Evolutionary conservation across 2,888 invertebrate species (phyloP).

Genomic region (Lithodes maja): DNA sequence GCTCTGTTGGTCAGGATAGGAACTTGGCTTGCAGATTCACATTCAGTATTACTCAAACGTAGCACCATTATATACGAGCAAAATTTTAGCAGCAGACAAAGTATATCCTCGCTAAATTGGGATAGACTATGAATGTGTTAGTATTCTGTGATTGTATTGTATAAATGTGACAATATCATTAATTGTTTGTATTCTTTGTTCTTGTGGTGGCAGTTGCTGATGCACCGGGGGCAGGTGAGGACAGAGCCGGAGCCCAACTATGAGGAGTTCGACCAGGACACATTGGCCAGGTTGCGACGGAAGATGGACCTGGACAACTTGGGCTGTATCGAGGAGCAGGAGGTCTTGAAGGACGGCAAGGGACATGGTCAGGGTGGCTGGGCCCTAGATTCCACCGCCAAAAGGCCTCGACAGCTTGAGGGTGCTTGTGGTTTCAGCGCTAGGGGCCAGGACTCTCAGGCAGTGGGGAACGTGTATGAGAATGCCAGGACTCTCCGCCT

Average conservation of each 20-base stretch:
- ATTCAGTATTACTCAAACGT: too few relatives aligned
- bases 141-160: too few relatives aligned
- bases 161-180: background rate
- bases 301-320: slow-evolving; percentile 27
- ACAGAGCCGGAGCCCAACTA: slow-evolving; percentile 30
- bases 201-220: background rate
- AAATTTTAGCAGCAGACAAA: too few relatives aligned
- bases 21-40: too few relatives aligned
- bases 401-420: background rate
- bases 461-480: background rate
- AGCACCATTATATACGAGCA: too few relatives aligned
- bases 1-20: too few relatives aligned
- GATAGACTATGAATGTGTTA: too few relatives aligned
- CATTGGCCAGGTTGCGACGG: slow-evolving; percentile 38
- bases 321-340: background rate
- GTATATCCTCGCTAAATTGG: too few relatives aligned
- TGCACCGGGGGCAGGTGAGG: background rate
- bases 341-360: background rate
- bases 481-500: background rate
- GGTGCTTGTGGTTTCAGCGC: background rate
- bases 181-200: background rate
- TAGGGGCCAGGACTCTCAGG: background rate
- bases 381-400: background rate
- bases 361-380: background rate
- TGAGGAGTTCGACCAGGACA: slow-evolving; percentile 45